Evolutionary conservation across 2,888 invertebrate species (phyloP).

Genomic region (Microdon myrmicae): DNA sequence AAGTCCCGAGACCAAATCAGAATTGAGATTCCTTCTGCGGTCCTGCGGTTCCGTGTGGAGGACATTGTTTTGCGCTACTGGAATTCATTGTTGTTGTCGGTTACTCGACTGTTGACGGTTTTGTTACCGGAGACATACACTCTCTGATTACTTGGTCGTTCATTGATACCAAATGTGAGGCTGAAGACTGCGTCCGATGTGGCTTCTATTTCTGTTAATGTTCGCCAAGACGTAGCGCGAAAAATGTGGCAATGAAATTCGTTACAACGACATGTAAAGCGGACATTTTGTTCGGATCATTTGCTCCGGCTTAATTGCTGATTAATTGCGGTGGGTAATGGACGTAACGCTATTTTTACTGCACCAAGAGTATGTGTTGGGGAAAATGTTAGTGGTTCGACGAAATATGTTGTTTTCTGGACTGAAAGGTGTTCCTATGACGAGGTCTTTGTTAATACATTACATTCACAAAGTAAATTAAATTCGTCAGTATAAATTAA

Average conservation of each 20-base stretch:
- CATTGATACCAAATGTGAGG: conserved; percentile 41
- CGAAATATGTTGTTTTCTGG: too few species aligned
- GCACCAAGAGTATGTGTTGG: too few species aligned
- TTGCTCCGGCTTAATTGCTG: conserved; percentile 44
- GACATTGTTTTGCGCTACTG: conserved; percentile 50
- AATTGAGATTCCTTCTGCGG: conserved; percentile 29
- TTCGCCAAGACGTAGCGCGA: conserved; percentile 8
- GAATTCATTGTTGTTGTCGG: conserved; percentile 47
- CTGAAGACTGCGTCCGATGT: conserved; percentile 41
- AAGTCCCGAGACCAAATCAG: conserved; percentile 51
- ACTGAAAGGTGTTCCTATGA: too few species aligned
- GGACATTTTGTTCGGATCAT: conserved; percentile 26
- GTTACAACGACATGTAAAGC: conserved; percentile 30
- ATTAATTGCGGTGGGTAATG: too few species aligned
- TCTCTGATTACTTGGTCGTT: conserved; percentile 16
- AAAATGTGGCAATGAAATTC: conserved; percentile 47
- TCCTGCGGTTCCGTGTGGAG: conserved; percentile 40
- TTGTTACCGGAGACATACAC: conserved; percentile 14
- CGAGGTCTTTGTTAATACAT: too few species aligned
- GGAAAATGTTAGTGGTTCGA: too few species aligned
- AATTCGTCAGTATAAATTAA: too few species aligned
- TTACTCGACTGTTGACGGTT: conserved; percentile 13
- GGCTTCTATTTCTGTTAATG: conserved; percentile 49
- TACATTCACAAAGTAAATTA: too few species aligned
- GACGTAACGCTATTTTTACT: too few species aligned